Conservation (phyloP, 2,113 vertebrate genomes). For the Eurypyga helias region DNA sequence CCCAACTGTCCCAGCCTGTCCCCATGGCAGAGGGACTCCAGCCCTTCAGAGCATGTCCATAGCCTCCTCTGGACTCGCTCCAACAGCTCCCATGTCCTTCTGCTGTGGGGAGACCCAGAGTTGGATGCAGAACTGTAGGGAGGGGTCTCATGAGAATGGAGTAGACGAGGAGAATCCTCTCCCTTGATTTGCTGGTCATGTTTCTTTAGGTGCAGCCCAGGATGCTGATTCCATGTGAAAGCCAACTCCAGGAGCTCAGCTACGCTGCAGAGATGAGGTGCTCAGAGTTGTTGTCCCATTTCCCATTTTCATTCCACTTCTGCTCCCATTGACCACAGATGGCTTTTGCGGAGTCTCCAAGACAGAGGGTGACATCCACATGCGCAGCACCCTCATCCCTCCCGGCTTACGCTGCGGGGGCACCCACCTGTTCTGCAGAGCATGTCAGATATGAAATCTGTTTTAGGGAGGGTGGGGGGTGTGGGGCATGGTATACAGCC, state of each 20-base stretch:
- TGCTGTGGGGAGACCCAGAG: too few relatives aligned
- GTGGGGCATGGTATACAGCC: too few relatives aligned
- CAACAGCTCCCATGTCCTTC: background rate
- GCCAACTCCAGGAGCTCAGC: accelerated
- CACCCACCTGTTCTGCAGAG: background rate
- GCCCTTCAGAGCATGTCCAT: accelerated
- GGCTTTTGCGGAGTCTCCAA: background rate
- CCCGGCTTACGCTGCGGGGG: background rate
- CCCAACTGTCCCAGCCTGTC: background rate
- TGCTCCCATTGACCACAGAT: background rate
- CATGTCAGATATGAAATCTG: background rate
- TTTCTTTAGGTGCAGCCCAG: background rate
- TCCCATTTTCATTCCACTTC: background rate
- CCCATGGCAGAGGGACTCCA: accelerated
- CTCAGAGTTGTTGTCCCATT: background rate
- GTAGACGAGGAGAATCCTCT: background rate
- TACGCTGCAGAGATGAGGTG: background rate
- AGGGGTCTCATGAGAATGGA: accelerated
- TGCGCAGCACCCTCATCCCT: background rate
- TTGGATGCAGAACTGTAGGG: background rate
- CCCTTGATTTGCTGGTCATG: accelerated
- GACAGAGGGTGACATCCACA: background rate
- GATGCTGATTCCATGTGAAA: background rate
- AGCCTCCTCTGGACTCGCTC: accelerated
- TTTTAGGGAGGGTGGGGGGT: too few relatives aligned